phyloP scores from a whole-genome alignment of 2,888 invertebrate genomes.

The Zele albiditarsus region DNA sequence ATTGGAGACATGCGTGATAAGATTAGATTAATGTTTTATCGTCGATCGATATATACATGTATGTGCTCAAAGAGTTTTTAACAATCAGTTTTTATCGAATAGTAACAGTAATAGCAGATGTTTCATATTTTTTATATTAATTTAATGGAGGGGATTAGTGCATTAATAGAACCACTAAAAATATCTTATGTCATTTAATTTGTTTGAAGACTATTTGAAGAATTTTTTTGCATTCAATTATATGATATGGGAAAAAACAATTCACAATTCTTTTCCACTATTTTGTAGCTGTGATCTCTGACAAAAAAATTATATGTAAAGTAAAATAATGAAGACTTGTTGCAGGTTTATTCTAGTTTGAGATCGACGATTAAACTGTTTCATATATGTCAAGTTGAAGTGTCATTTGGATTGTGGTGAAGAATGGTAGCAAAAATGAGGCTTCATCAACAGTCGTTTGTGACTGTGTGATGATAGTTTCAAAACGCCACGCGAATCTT shows the following conservation, averaged over 20 bases:
- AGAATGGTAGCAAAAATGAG: not conserved
- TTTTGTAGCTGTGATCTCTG: no score
- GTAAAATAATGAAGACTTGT: constrained; percentile 1
- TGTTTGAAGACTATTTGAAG: no score
- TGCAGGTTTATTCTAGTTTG: not conserved
- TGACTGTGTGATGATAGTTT: not conserved
- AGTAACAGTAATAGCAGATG: not conserved
- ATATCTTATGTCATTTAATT: no score
- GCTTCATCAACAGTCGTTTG: not conserved
- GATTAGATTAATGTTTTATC: constrained; percentile 36
- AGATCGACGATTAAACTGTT: constrained; percentile 8
- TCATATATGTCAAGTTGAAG: constrained; percentile 1
- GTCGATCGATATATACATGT: constrained; percentile 20
- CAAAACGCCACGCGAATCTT: not conserved
- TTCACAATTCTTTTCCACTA: no score
- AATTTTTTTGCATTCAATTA: no score
- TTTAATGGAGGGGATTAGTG: no score
- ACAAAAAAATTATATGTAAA: not conserved
- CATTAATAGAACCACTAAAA: no score
- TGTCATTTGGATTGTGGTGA: not conserved
- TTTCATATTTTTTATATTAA: not conserved
- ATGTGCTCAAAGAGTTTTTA: not conserved
- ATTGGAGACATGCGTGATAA: constrained; percentile 24
- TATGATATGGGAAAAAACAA: no score
- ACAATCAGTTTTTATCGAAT: not conserved